These are phyloP conservation scores for Megastigmus dorsalis DNA, from an alignment of 2,888 invertebrate species.

Conservation along the genomic window DNA sequence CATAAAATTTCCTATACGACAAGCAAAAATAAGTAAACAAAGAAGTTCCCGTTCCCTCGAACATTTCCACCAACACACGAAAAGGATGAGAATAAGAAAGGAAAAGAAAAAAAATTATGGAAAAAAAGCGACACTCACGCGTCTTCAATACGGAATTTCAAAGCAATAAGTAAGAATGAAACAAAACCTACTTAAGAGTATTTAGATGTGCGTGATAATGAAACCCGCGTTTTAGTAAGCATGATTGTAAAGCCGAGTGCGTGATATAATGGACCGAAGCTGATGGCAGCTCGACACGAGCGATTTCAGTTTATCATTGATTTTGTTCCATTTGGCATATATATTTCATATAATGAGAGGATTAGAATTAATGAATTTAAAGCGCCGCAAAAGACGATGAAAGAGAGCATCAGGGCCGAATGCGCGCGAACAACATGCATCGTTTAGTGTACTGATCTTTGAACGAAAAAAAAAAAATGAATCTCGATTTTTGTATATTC, in stretches of 20 bases:
- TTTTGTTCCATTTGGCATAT: too few relatives aligned
- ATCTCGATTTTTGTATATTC: conserved; percentile 46
- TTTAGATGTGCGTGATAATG: conserved; percentile 31
- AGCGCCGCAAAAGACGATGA: too few relatives aligned
- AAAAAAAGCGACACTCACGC: conserved; percentile 55
- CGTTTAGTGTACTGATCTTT: too few relatives aligned
- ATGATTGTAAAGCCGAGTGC: too few relatives aligned
- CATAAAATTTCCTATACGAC: conserved; percentile 28
- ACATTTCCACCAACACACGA: conserved; percentile 53
- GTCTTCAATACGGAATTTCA: conserved; percentile 72
- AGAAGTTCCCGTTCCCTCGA: conserved; percentile 35
- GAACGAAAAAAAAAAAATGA: conserved; percentile 23
- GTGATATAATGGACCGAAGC: too few relatives aligned
- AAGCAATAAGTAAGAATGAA: conserved; percentile 72
- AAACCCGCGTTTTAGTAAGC: background rate
- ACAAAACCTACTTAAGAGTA: conserved; percentile 64
- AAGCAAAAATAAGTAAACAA: conserved; percentile 10
- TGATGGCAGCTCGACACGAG: too few relatives aligned
- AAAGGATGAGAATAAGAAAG: too few relatives aligned
- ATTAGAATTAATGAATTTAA: too few relatives aligned
- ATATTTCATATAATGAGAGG: too few relatives aligned
- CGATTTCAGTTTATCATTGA: too few relatives aligned
- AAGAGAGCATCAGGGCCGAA: too few relatives aligned
- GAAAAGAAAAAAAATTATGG: conserved; percentile 10
- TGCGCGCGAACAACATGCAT: too few relatives aligned